Evolutionary conservation across 37 sponge, comb jelly and placozoan genomes (phyloP), one percentile per base, ranked within the genome.

Genomic region (Lycopodina hypogea): DNA sequence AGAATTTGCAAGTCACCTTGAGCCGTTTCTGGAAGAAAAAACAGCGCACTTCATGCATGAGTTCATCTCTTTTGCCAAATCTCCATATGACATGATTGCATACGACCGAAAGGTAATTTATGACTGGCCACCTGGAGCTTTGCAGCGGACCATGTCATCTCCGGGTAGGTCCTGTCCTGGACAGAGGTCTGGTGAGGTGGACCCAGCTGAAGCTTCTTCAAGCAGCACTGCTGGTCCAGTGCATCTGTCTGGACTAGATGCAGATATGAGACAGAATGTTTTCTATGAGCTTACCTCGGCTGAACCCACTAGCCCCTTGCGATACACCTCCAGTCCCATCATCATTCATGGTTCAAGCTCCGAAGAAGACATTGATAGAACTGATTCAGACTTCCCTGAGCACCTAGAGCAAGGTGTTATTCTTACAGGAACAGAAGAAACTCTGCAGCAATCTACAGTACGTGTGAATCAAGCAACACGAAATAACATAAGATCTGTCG

Each of bases 41-140:
- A 86, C 93, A 21, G 48, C 53, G 8, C 93, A 93, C 68, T 93
- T 93, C 45, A 36, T 88, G 29, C 93, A 93, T 39, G 93, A 93
- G 78, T 71, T 93, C 0, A 42, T 84, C 45, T 65, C 77, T 18
- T 93, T 90, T 75, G 93, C 93, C 9, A 70, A 68, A 34, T 89
- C 90, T 23, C 90, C 93, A 18, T 83, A 51, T 57, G 90, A 93
- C 83, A 84, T 93, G 81, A 80, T 81, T 21, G 90, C 93, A 39
- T 93, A 85, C 56, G 93, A 93, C 60, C 39, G 48, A 0, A 84
- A 40, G 48, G 87, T 84, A 18, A 77, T 60, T 37, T 93, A 93
- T 42, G 75, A 81, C 35, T 60, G 66, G 52, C 75, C 84, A 0
- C 53, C 40, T 3, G 40, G 65, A 7, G 29, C 68, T 29, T 78